Percentiles rank a stretch among this genome's conserved stretches.
Conservation (phyloP, 2,888 invertebrate species). For the Dysmachus trigonus region DNA sequence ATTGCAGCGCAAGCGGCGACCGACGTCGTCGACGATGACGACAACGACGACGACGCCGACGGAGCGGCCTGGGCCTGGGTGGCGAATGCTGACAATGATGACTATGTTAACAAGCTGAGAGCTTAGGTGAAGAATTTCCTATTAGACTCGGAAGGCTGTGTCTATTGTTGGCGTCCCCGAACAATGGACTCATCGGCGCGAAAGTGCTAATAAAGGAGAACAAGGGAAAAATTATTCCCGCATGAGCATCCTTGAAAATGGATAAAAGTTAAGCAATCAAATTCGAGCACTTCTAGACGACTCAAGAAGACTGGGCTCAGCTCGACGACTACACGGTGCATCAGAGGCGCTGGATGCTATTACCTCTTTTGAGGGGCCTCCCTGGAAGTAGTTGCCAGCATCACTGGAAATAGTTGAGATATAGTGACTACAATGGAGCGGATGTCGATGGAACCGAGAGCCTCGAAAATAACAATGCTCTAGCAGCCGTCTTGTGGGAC, state of each 20-base stretch:
- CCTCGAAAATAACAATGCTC: neutral
- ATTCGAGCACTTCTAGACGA: conserved; percentile 22
- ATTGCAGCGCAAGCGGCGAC: neutral
- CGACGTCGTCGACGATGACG: neutral
- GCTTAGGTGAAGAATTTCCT: conserved; percentile 28
- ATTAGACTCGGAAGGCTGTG: conserved; percentile 18
- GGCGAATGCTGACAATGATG: neutral
- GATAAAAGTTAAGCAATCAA: conserved; percentile 34
- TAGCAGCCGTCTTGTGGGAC: neutral
- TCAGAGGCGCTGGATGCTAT: neutral
- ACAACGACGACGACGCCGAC: neutral
- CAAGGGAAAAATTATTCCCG: conserved; percentile 35
- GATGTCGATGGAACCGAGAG: neutral
- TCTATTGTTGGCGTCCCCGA: conserved; percentile 24
- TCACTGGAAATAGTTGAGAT: neutral
- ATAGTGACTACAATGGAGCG: neutral
- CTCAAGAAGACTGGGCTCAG: conserved; percentile 1
- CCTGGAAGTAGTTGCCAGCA: neutral
- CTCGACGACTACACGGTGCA: no score
- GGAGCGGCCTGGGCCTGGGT: neutral
- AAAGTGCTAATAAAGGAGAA: conserved; percentile 33
- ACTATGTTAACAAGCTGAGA: conserved; percentile 25
- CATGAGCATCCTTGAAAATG: conserved; percentile 26
- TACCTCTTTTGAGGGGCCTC: conserved; percentile 8
- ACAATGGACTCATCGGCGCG: conserved; percentile 29